These are phyloP conservation scores for Oryctolagus cuniculus DNA, from an alignment of 2,113 vertebrate genomes.

Conservation along the genomic window DNA sequence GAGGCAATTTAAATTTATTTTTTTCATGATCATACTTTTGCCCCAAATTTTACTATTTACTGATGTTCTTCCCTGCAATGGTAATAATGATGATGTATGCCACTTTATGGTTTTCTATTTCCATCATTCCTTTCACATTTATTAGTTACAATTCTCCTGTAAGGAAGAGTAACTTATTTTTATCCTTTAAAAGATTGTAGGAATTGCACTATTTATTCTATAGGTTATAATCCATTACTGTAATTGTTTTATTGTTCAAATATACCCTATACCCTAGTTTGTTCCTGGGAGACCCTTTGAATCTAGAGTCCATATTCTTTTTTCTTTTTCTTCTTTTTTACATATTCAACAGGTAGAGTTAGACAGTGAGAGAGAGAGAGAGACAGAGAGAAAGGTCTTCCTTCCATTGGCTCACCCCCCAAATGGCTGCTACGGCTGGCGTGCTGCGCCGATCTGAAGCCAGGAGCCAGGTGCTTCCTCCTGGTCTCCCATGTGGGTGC, in stretches of 20 bases:
- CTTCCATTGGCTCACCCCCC: too few relatives aligned
- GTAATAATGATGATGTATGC: background rate
- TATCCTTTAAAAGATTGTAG: background rate
- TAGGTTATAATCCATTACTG: background rate
- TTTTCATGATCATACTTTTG: background rate
- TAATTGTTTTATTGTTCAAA: slow-evolving; percentile 50
- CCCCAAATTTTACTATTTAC: slow-evolving; percentile 43
- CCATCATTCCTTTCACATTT: slow-evolving; percentile 13
- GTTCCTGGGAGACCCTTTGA: background rate
- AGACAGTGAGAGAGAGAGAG: too few relatives aligned
- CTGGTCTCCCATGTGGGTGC: too few relatives aligned
- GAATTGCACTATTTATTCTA: background rate
- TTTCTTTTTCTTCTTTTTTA: background rate
- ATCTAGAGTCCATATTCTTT: background rate
- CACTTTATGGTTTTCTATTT: slow-evolving; percentile 32
- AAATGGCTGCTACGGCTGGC: too few relatives aligned
- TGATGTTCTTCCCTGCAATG: background rate
- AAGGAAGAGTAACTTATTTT: background rate
- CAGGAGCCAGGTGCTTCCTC: too few relatives aligned
- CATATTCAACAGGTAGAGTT: too few relatives aligned
- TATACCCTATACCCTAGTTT: background rate
- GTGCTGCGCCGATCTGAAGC: too few relatives aligned
- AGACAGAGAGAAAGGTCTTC: too few relatives aligned
- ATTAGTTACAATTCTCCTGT: background rate
- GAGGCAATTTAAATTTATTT: too few relatives aligned